A percentile compares a stretch with the other conserved stretches of the same genome.
Conservation (phyloP, 1,140 invertebrate species). For the Drosophila truncata region DNA sequence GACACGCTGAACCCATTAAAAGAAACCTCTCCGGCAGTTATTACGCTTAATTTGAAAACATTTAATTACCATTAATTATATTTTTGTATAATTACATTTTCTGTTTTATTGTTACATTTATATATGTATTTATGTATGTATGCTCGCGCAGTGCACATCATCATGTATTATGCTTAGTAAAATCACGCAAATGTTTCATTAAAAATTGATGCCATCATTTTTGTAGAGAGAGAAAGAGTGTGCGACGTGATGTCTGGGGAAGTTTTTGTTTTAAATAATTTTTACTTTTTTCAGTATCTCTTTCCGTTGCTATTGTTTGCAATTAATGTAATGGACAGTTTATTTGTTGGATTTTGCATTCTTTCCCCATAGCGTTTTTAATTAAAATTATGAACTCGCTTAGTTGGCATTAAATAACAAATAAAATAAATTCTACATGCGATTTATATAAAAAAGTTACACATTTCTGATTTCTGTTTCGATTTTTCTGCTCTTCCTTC, state of each 20-base stretch:
- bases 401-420: conserved; percentile 82
- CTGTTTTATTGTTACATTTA: conserved; percentile 70
- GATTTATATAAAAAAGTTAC: conserved; percentile 51
- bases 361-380: conserved; percentile 34
- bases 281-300: conserved; percentile 11
- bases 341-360: conserved; percentile 11
- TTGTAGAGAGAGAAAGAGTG: conserved; percentile 46
- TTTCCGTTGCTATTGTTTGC: conserved; percentile 40
- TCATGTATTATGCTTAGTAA: conserved; percentile 72
- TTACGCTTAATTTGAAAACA: conserved; percentile 79
- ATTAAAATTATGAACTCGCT: conserved; percentile 81
- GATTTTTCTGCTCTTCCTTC: conserved; percentile 32
- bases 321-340: conserved; percentile 47
- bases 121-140: conserved; percentile 50
- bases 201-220: conserved; percentile 72
- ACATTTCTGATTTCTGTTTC: conserved; percentile 4
- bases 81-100: conserved; percentile 82
- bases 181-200: conserved; percentile 80
- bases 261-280: conserved; percentile 15
- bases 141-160: conserved; percentile 36
- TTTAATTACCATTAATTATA: conserved; percentile 77
- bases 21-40: conserved; percentile 20
- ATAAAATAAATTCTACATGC: conserved; percentile 73
- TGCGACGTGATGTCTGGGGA: conserved; percentile 30
- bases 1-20: not conserved